These are phyloP conservation scores for Beaufortia kweichowensis DNA, from an alignment of 2,113 vertebrate species.

Conservation along the genomic window DNA sequence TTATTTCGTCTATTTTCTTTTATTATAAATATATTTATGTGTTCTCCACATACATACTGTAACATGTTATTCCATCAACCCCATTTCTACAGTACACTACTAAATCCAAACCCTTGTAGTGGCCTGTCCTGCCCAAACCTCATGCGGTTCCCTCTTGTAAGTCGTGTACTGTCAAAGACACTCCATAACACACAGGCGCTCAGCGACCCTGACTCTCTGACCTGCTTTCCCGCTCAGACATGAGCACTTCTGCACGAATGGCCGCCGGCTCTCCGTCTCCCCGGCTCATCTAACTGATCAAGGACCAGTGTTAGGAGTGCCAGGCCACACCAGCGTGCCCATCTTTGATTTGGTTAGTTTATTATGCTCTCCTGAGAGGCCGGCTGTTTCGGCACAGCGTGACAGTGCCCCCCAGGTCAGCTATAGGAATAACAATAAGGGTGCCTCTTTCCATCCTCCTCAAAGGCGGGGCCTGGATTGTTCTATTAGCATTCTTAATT, in stretches of 20 bases:
- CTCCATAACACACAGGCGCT: slow-evolving; percentile 70
- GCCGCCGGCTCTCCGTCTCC: slow-evolving; percentile 71
- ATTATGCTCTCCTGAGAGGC: slow-evolving; percentile 58
- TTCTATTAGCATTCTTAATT: slow-evolving; percentile 52
- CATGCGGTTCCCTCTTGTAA: slow-evolving; percentile 50
- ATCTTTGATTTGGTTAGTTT: slow-evolving; percentile 72
- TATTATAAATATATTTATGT: too few relatives aligned
- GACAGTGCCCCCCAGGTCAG: slow-evolving; percentile 66
- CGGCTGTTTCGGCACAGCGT: slow-evolving; percentile 60
- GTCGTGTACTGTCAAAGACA: slow-evolving; percentile 68
- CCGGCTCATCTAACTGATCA: slow-evolving; percentile 69
- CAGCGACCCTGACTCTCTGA: slow-evolving; percentile 74
- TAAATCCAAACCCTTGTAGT: neutral
- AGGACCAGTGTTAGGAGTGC: slow-evolving; percentile 64
- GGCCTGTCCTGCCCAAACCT: neutral
- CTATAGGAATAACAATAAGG: slow-evolving; percentile 63
- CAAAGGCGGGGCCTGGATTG: slow-evolving; percentile 47
- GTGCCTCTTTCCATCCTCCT: slow-evolving; percentile 59
- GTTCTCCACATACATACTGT: neutral
- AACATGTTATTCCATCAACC: neutral
- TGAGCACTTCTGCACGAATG: slow-evolving; percentile 63
- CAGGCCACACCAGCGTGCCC: slow-evolving; percentile 57
- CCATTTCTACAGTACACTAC: neutral
- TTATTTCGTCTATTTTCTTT: too few relatives aligned
- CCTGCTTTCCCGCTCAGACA: slow-evolving; percentile 64